Conservation (phyloP, 2,888 invertebrate genomes). For the Rhamnusium bicolor region DNA sequence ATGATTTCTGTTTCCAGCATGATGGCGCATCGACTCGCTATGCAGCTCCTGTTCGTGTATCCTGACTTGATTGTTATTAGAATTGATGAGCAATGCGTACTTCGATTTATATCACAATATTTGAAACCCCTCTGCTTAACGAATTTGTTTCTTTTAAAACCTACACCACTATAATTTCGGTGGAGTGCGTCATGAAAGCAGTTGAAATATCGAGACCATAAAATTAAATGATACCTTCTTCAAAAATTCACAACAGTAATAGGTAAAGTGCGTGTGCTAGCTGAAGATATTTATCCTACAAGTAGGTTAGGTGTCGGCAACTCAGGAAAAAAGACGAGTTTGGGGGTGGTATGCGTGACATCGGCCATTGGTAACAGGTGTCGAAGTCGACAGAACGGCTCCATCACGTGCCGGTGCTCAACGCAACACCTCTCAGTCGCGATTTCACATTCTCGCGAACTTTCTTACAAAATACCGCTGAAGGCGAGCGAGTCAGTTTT, state of each 20-base stretch:
- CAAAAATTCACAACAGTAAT: neutral
- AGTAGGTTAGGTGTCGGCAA: neutral
- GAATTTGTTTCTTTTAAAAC: too few species aligned
- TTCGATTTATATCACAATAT: too few species aligned
- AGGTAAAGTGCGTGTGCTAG: neutral
- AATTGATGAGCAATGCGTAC: too few species aligned
- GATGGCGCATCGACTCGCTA: too few species aligned
- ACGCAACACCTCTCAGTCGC: conserved; percentile 37
- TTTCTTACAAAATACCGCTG: neutral
- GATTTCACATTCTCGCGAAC: neutral
- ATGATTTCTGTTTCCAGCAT: too few species aligned
- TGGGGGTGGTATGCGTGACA: conserved; percentile 37
- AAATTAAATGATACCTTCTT: neutral
- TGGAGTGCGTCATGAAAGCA: neutral
- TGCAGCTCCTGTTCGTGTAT: too few species aligned
- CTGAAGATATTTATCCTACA: neutral
- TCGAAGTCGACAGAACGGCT: conserved; percentile 44
- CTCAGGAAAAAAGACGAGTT: neutral
- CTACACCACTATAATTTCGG: neutral
- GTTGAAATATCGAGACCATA: neutral
- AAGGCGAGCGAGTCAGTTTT: neutral
- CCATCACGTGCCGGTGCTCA: conserved; percentile 42
- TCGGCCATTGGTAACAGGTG: conserved; percentile 43
- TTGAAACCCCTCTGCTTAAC: too few species aligned
- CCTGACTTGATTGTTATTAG: too few species aligned